Evolutionary conservation across 2,888 invertebrate species (phyloP).

Genomic region (Frankliniella intonsa): DNA sequence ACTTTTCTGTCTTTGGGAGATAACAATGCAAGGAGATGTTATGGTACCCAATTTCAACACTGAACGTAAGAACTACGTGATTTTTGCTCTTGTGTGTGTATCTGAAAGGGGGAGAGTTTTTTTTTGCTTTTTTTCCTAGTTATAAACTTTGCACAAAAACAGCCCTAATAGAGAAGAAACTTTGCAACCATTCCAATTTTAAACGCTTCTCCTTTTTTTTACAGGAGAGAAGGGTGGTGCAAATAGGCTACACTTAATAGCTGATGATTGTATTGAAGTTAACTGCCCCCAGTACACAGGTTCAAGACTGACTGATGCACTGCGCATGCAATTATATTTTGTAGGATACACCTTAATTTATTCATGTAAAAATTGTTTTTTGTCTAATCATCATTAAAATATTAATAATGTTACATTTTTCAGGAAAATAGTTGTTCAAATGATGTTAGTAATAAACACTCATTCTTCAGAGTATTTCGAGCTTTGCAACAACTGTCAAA

Average conservation of each 20-base stretch:
- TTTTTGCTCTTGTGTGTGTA: neutral
- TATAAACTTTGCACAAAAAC: no score
- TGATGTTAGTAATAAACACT: no score
- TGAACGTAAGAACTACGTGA: neutral
- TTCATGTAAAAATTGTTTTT: no score
- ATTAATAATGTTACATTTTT: no score
- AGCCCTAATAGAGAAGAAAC: no score
- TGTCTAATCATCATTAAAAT: no score
- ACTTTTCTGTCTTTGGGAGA: neutral
- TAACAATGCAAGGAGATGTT: neutral
- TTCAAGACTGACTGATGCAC: neutral
- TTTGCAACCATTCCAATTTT: no score
- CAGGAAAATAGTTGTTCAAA: no score
- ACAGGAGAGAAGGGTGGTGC: neutral
- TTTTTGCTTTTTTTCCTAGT: no score
- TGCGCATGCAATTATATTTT: neutral
- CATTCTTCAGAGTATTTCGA: no score
- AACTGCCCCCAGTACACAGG: neutral
- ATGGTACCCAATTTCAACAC: neutral
- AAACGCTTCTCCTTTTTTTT: neutral
- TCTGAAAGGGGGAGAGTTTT: no score
- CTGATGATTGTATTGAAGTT: neutral
- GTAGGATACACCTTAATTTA: neutral
- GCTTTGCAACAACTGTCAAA: no score
- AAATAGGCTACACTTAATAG: neutral